phyloP scores from a whole-genome alignment of 2,888 invertebrate species.

The Drosophila percnosoma region DNA sequence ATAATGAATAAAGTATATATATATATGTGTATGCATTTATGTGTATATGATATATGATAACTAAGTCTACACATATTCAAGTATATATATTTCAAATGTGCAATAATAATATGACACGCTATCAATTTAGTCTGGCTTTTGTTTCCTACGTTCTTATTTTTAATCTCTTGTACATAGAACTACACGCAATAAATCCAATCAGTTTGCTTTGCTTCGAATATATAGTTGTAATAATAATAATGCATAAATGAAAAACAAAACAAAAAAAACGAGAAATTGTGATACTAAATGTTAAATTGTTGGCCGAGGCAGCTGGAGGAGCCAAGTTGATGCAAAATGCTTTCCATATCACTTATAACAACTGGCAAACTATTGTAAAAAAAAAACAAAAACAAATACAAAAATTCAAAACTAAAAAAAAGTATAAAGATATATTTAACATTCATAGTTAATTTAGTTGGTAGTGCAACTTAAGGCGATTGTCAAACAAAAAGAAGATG shows the following conservation, averaged over 20 bases:
- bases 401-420: conserved; percentile 14
- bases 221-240: conserved; percentile 14
- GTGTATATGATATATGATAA: conserved; percentile 17
- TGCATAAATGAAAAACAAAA: conserved; percentile 14
- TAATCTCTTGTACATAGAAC: conserved; percentile 52
- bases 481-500: conserved; percentile 50
- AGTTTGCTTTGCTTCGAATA: conserved; percentile 63
- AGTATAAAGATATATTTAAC: conserved; percentile 48
- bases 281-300: conserved; percentile 75
- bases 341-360: conserved; percentile 73
- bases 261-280: conserved; percentile 72
- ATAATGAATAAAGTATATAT: conserved; percentile 31
- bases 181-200: conserved; percentile 47
- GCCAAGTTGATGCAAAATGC: conserved; percentile 65
- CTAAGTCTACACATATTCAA: conserved; percentile 42
- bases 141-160: conserved; percentile 71
- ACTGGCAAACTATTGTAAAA: conserved; percentile 62
- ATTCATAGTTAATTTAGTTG: conserved; percentile 78
- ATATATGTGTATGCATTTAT: conserved; percentile 27
- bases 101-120: conserved; percentile 74
- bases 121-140: conserved; percentile 74
- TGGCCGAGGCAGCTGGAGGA: conserved; percentile 42
- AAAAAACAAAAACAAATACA: conserved; percentile 10
- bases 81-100: conserved; percentile 65
- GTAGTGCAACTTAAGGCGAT: conserved; percentile 55